phyloP scores from a whole-genome alignment of 2,888 invertebrate species.

The Carpatolechia fugitivella region DNA sequence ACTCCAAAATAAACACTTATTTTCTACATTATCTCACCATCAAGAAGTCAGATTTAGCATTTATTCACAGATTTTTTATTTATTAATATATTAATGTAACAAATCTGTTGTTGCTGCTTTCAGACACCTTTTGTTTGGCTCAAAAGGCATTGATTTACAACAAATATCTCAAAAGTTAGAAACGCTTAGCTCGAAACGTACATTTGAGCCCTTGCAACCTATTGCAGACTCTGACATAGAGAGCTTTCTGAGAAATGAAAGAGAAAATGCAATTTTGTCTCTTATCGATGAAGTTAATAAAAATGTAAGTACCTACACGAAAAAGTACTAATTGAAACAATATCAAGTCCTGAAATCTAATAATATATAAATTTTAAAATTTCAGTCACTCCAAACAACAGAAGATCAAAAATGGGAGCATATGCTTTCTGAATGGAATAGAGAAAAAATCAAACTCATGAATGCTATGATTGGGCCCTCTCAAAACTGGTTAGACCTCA shows the following conservation, averaged over 20 bases:
- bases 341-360: not conserved
- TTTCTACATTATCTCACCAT: too few species aligned
- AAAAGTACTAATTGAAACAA: too few species aligned
- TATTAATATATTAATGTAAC: too few species aligned
- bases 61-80: too few species aligned
- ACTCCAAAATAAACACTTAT: too few species aligned
- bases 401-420: conserved; percentile 87
- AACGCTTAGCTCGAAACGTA: conserved; percentile 89
- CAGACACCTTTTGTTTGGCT: conserved; percentile 93
- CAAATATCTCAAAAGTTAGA: conserved; percentile 95
- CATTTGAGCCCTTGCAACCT: conserved; percentile 94
- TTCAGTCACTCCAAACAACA: conserved; percentile 81
- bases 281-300: conserved; percentile 94
- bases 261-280: conserved; percentile 94
- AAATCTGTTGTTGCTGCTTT: conserved; percentile 23
- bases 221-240: conserved; percentile 94
- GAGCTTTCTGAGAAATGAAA: conserved; percentile 94
- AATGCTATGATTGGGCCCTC: conserved; percentile 93
- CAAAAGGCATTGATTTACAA: conserved; percentile 95
- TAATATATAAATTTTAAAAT: conserved; percentile 19
- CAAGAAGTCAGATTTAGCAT: too few species aligned
- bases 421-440: conserved; percentile 93
- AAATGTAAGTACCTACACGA: conserved; percentile 86
- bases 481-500: conserved; percentile 88
- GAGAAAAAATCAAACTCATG: conserved; percentile 92